Percentiles rank a stretch among this genome's conserved stretches.
Evolutionary conservation across 2,797 vertebrate genomes (phyloP).

Genomic region (Pangasius macronema): DNA sequence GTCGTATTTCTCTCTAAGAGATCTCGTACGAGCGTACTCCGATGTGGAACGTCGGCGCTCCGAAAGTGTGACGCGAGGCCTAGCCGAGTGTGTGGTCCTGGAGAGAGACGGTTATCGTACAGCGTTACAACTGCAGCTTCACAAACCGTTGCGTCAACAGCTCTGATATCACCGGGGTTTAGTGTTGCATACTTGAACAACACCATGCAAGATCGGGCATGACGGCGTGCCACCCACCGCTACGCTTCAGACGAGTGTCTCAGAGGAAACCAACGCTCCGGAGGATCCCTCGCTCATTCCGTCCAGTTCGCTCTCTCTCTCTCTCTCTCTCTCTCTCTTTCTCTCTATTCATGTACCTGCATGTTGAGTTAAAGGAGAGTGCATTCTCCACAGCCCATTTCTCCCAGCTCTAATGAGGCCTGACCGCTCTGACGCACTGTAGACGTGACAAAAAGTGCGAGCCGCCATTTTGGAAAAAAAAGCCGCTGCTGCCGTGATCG

Average conservation of each 20-base stretch:
- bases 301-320: conserved; percentile 1
- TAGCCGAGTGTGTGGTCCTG: background rate
- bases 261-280: background rate
- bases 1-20: background rate
- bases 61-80: no score
- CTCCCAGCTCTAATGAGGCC: conserved; percentile 29
- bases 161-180: background rate
- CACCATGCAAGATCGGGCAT: background rate
- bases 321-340: background rate
- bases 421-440: conserved; percentile 15
- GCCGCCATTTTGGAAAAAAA: background rate
- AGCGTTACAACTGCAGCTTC: background rate
- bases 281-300: background rate
- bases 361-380: conserved; percentile 25
- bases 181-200: background rate
- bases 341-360: conserved; percentile 27
- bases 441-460: background rate
- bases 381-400: conserved; percentile 44
- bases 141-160: conserved; percentile 13
- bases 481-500: background rate
- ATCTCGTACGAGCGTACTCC: background rate
- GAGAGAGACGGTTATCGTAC: background rate
- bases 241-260: background rate
- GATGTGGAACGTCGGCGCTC: background rate
- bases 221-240: conserved; percentile 14